Evolutionary conservation across 1,140 invertebrate species (phyloP).

Genomic region (Solenopsis invicta): DNA sequence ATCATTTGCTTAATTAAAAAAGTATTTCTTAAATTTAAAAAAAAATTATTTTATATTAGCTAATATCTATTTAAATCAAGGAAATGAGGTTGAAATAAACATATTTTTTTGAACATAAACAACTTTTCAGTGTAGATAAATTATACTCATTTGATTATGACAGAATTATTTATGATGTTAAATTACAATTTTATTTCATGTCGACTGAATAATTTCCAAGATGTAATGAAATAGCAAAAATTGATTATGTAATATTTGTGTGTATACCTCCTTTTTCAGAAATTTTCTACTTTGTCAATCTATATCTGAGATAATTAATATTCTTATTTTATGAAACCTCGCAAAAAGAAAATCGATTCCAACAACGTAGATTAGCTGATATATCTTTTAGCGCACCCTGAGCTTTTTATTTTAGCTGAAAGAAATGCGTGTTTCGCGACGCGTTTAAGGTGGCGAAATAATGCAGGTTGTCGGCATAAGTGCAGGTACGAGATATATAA

Average conservation of each 20-base stretch:
- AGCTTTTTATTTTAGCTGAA: background rate
- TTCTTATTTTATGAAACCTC: background rate
- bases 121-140: background rate
- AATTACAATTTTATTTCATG: background rate
- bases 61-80: too few relatives aligned
- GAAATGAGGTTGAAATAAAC: too few relatives aligned
- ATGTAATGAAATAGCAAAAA: background rate
- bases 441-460: background rate
- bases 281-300: background rate
- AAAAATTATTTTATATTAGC: too few relatives aligned
- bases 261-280: background rate
- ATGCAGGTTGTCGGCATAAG: slow-evolving; percentile 8
- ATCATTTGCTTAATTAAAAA: too few relatives aligned
- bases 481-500: slow-evolving; percentile 16
- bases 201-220: background rate
- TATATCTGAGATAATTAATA: background rate
- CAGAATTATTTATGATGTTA: background rate
- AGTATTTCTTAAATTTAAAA: too few relatives aligned
- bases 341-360: background rate
- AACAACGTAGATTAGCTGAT: background rate
- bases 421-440: background rate
- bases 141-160: background rate
- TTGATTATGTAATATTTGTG: background rate
- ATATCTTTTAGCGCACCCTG: background rate
- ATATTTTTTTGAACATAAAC: too few relatives aligned